A percentile compares a stretch with the other conserved stretches of the same genome.
These are phyloP conservation scores for Virgularia gustaviana DNA, from an alignment of 92 coral and sea anemone species.

Conservation along the genomic window DNA sequence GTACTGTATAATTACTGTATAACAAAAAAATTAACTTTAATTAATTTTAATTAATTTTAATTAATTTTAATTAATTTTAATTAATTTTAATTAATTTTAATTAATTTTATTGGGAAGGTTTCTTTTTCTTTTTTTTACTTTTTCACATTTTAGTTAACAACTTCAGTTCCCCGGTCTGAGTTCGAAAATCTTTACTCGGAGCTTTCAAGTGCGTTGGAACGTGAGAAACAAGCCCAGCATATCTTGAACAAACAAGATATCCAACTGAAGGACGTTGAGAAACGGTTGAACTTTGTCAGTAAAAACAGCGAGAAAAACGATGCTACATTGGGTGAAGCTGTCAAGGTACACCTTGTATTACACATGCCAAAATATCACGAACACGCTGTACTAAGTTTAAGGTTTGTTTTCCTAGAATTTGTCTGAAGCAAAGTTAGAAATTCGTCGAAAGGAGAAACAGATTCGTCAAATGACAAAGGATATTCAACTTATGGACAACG, in stretches of 20 bases:
- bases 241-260: constrained; percentile 89
- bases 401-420: constrained; percentile 55
- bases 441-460: constrained; percentile 90
- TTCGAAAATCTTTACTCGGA: constrained; percentile 92
- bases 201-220: constrained; percentile 83
- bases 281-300: constrained; percentile 67
- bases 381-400: background rate
- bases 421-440: constrained; percentile 95
- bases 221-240: constrained; percentile 96
- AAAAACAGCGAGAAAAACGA: constrained; percentile 89
- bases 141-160: constrained; percentile 66
- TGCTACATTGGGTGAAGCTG: constrained; percentile 89
- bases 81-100: background rate
- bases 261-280: constrained; percentile 97
- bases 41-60: no score
- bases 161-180: constrained; percentile 81
- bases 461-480: constrained; percentile 86
- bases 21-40: no score
- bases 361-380: background rate
- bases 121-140: background rate
- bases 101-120: background rate
- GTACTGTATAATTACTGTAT: no score
- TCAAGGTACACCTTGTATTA: constrained; percentile 54
- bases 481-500: constrained; percentile 67
- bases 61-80: no score